phyloP scores from a whole-genome alignment of 2,113 vertebrate genomes.

The Callocephalon fimbriatum region DNA sequence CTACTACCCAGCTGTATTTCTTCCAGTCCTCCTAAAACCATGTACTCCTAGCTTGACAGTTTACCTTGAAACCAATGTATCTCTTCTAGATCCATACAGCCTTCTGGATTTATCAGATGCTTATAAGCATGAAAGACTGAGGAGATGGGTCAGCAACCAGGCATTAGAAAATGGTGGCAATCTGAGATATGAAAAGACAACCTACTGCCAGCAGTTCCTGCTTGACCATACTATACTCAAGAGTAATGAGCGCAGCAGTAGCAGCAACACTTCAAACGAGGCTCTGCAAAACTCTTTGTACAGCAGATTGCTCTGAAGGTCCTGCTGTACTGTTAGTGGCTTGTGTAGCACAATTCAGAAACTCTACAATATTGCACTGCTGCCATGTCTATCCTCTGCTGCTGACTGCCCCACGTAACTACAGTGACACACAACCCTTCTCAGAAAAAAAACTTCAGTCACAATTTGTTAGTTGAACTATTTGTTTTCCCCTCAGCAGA shows the following conservation, averaged over 20 bases:
- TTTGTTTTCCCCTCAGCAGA: neutral
- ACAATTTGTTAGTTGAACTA: neutral
- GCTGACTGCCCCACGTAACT: neutral
- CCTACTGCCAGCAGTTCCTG: neutral
- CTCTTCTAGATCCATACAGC: neutral
- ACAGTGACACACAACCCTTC: neutral
- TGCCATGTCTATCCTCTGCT: neutral
- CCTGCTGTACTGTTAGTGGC: neutral
- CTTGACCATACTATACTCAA: neutral
- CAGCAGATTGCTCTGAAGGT: neutral
- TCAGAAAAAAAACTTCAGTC: neutral
- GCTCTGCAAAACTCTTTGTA: neutral
- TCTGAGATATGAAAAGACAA: neutral
- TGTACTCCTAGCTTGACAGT: neutral
- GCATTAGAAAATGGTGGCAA: neutral
- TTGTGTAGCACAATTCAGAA: neutral
- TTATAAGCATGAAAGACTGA: neutral
- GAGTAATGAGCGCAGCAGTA: neutral
- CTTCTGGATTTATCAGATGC: neutral
- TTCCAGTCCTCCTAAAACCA: neutral
- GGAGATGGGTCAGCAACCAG: neutral
- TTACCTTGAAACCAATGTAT: neutral
- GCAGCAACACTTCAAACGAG: neutral
- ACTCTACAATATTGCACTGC: neutral
- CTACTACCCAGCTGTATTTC: neutral